Percentiles rank a stretch among this genome's conserved stretches.
Evolutionary conservation across 2,888 invertebrate species (phyloP).

Genomic region (Amaurobius ferox): DNA sequence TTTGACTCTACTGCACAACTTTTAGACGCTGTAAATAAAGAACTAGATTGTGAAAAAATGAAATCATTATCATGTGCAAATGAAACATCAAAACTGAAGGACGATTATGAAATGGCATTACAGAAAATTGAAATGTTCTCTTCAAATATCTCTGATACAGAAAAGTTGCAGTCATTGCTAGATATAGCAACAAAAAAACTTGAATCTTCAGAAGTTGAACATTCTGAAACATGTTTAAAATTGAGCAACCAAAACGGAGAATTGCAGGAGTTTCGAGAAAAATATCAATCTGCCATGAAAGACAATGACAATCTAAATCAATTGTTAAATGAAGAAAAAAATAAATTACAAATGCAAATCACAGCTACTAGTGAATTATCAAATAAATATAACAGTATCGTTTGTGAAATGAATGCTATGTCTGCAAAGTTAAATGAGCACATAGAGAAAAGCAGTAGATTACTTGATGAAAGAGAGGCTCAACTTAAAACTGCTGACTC

Average conservation of each 20-base stretch:
- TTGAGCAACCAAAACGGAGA: not conserved
- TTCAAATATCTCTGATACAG: not conserved
- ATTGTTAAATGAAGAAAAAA: constrained; percentile 29
- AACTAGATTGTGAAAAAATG: constrained; percentile 75
- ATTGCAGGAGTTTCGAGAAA: not conserved
- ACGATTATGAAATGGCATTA: constrained; percentile 75
- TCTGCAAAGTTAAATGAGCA: not conserved
- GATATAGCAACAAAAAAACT: not conserved
- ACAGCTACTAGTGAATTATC: not conserved
- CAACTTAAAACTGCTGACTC: constrained; percentile 31
- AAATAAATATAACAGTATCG: constrained; percentile 12
- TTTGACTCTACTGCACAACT: constrained; percentile 57
- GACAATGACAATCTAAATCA: constrained; percentile 5
- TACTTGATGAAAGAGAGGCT: constrained; percentile 9
- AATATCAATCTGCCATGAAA: not conserved
- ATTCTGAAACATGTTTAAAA: not conserved
- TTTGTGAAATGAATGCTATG: not conserved
- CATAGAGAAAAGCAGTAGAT: not conserved
- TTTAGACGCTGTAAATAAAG: not conserved
- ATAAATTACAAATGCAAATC: not conserved
- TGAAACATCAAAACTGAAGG: constrained; percentile 56
- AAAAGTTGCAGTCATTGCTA: not conserved
- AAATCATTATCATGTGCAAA: constrained; percentile 2
- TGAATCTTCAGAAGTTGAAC: not conserved
- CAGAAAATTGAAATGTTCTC: constrained; percentile 78